A percentile compares a stretch with the other conserved stretches of the same genome.
Evolutionary conservation across 2,888 invertebrate species (phyloP).

Genomic region (Oligia fasciuncula): DNA sequence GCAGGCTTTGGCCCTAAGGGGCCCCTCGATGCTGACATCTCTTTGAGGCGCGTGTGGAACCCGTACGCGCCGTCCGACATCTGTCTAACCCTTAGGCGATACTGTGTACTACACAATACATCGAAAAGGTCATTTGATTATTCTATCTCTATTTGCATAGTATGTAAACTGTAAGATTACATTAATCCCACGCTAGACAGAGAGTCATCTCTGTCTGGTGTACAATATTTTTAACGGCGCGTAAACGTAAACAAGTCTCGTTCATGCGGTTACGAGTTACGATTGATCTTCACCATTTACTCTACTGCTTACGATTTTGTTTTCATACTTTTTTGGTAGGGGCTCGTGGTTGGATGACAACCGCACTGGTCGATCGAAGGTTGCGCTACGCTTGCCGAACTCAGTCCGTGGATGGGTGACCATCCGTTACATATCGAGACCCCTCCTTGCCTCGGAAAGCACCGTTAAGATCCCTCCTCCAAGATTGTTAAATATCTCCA

Average conservation of each 20-base stretch:
- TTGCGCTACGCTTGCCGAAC: not conserved
- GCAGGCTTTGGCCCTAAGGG: too few species aligned
- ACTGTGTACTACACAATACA: not conserved
- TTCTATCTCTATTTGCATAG: not conserved
- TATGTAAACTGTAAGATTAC: conserved; percentile 17
- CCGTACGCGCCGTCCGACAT: too few species aligned
- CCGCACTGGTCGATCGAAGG: not conserved
- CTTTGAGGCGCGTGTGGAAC: too few species aligned
- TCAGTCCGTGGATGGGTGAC: too few species aligned
- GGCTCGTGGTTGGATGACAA: not conserved
- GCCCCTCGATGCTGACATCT: too few species aligned
- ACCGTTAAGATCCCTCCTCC: not conserved
- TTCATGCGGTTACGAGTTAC: conserved; percentile 4
- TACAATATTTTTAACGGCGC: conserved; percentile 42
- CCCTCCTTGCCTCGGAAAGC: not conserved
- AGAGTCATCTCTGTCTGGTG: conserved; percentile 42
- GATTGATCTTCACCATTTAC: conserved; percentile 16
- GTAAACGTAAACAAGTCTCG: conserved; percentile 47
- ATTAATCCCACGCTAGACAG: conserved; percentile 37
- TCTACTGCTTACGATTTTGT: conserved; percentile 9
- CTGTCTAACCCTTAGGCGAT: not conserved
- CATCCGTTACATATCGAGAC: too few species aligned
- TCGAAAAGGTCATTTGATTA: not conserved
- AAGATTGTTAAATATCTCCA: too few species aligned
- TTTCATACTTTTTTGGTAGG: not conserved